phyloP scores from a whole-genome alignment of 1,140 invertebrate genomes.

The Zaprionus davidi region DNA sequence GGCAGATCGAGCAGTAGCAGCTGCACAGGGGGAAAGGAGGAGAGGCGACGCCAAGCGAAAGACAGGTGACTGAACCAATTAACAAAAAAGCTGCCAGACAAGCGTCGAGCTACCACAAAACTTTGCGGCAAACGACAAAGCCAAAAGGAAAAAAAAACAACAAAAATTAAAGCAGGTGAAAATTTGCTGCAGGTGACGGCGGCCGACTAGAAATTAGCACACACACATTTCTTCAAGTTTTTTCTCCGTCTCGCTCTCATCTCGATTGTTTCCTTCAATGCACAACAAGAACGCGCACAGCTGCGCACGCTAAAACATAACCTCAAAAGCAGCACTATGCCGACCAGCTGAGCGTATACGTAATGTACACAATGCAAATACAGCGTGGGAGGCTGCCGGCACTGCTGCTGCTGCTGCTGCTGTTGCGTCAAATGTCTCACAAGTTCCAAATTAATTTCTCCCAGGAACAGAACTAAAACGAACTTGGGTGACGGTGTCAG shows the following conservation, averaged over 20 bases:
- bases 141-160: conserved; percentile 45
- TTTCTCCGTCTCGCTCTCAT: neutral
- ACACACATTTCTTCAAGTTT: conserved; percentile 47
- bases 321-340: conserved; percentile 40
- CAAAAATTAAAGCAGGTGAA: conserved; percentile 42
- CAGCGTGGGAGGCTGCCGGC: conserved; percentile 25
- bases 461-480: conserved; percentile 59
- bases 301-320: conserved; percentile 61
- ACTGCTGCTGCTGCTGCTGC: conserved; percentile 7
- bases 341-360: conserved; percentile 57
- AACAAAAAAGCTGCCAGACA: conserved; percentile 73
- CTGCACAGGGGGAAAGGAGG: conserved; percentile 59
- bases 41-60: conserved; percentile 32
- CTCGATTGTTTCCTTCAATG: neutral
- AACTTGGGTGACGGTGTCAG: neutral
- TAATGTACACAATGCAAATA: conserved; percentile 82
- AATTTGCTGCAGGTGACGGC: conserved; percentile 71
- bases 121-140: conserved; percentile 45
- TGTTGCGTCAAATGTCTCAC: conserved; percentile 73
- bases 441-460: conserved; percentile 84
- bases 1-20: conserved; percentile 68
- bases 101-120: conserved; percentile 42
- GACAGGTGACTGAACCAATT: conserved; percentile 84
- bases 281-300: conserved; percentile 34
- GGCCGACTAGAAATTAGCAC: conserved; percentile 75